phyloP scores from a whole-genome alignment of 2,888 invertebrate species.

The Monoplex corrugatus region DNA sequence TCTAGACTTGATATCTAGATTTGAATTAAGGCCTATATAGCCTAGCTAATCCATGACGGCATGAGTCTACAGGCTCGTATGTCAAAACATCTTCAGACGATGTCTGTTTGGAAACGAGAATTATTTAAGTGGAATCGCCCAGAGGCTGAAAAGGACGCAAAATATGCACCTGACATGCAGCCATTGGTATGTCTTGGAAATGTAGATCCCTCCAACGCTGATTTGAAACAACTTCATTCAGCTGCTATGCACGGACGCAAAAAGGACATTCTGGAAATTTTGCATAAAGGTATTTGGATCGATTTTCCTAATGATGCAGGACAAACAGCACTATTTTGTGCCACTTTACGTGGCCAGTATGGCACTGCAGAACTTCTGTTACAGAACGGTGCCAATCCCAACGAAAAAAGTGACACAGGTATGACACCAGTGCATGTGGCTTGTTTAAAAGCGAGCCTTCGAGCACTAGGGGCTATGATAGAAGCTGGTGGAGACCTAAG shows the following conservation, averaged over 20 bases:
- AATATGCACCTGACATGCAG: neutral
- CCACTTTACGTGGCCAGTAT: conserved; percentile 78
- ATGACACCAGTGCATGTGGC: conserved; percentile 82
- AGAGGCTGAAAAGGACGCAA: neutral
- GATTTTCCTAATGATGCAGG: conserved; percentile 79
- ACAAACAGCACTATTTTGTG: conserved; percentile 82
- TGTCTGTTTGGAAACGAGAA: conserved; percentile 48
- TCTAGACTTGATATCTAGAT: no score
- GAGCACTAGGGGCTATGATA: conserved; percentile 78
- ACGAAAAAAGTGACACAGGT: conserved; percentile 80
- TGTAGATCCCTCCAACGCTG: neutral
- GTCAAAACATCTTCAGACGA: neutral
- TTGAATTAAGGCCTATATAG: no score
- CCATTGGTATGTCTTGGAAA: conserved; percentile 16
- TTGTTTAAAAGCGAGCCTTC: conserved; percentile 78
- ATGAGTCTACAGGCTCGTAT: neutral
- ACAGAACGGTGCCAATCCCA: conserved; percentile 82
- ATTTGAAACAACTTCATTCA: conserved; percentile 4
- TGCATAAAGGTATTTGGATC: conserved; percentile 71
- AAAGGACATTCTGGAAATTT: conserved; percentile 20
- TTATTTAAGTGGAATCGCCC: conserved; percentile 39
- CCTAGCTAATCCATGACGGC: no score
- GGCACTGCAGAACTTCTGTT: conserved; percentile 78
- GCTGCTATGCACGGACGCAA: conserved; percentile 31
- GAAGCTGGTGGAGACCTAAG: conserved; percentile 82